Evolutionary conservation across 2,797 vertebrate species (phyloP), one percentile per base, ranked within the genome.

Genomic region (Argya squamiceps): DNA sequence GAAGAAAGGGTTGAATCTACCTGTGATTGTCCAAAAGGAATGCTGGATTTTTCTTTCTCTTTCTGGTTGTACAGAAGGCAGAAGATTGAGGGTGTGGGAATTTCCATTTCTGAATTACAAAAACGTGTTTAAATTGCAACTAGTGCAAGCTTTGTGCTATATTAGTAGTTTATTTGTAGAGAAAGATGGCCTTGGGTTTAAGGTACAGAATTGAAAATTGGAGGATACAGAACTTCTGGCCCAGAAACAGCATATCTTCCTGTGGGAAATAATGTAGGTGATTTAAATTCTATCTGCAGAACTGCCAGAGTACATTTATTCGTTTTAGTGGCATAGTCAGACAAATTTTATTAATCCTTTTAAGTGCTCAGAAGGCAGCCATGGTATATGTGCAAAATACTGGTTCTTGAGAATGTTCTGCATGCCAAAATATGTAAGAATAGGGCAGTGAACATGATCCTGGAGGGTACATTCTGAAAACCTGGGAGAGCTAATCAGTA

Each of bases 311-410:
- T 73, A 27, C 43, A 5, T 44, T 83, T 89, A 46, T 88, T 89
- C 44, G 60, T 78, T 91, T 56, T 64, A 76, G 34, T 83, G 44
- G n/a, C 18, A 43, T 53, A 62, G 63, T 71, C 78, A 94, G 60
- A 50, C 49, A 89, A 80, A 88, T 96, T 89, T 82, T 78, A 74
- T 74, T 92, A 91, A 80, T 80, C 16, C 29, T 85, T 68, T 80
- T 39, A 91, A 83, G 64, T 88, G 30, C 62, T 89, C 58, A 50
- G 70, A 85, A 84, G 41, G 49, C 53, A 92, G 30, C 23, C 0
- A 0, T 84, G 49, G 49, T 91, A 75, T 43, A 36, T 15, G 10
- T 85, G 64, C 22, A 67, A 84, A 92, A 74, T 87, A 65, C 34
- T 74, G 55, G 39, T 56, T 60, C 55, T 83, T 83, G 41, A 15